phyloP scores from a whole-genome alignment of 2,797 vertebrate genomes.

The Acipenser transmontanus region DNA sequence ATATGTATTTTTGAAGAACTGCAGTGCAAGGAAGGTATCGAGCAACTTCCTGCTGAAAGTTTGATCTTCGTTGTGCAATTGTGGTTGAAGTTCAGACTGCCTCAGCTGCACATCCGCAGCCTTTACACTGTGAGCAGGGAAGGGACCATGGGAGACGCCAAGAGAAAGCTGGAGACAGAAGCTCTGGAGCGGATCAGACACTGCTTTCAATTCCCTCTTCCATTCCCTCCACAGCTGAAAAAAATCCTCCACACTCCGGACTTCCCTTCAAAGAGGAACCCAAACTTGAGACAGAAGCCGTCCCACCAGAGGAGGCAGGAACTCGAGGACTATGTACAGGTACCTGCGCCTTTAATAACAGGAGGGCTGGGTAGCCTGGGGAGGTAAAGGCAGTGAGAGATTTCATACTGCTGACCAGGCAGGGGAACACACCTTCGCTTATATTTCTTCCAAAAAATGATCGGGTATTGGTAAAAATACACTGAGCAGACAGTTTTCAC shows the following conservation, averaged over 20 bases:
- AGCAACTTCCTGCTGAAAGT: not conserved
- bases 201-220: slow-evolving; percentile 10
- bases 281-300: slow-evolving; percentile 75
- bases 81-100: not conserved
- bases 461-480: too few species aligned
- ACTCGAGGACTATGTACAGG: slow-evolving; percentile 81
- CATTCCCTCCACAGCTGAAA: slow-evolving; percentile 64
- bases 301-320: slow-evolving; percentile 80
- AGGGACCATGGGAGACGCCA: not conserved
- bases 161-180: not conserved
- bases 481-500: too few species aligned
- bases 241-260: slow-evolving; percentile 79
- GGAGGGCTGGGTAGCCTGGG: not conserved
- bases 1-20: not conserved
- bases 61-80: not conserved
- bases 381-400: too few species aligned
- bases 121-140: not conserved
- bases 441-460: too few species aligned
- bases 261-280: slow-evolving; percentile 78
- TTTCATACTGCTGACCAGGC: too few species aligned
- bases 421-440: too few species aligned
- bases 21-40: not conserved
- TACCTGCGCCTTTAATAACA: slow-evolving; percentile 19
- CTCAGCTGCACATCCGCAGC: not conserved
- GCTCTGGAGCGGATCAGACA: not conserved